Conservation (phyloP, 2,888 invertebrate genomes). For the Mesorhabditis belari region DNA sequence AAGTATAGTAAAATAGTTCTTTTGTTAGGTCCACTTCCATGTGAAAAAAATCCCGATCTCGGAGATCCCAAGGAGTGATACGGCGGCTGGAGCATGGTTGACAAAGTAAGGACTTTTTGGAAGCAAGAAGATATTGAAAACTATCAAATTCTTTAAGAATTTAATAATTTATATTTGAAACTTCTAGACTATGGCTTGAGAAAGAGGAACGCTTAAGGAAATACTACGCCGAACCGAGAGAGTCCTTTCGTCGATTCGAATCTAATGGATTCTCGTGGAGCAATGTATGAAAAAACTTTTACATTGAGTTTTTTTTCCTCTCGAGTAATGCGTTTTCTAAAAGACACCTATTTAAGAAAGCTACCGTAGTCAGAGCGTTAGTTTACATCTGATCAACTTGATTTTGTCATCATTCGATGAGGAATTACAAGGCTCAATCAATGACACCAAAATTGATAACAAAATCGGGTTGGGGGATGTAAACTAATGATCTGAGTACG, state of each 20-base stretch:
- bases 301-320: not conserved
- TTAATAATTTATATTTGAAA: constrained; percentile 7
- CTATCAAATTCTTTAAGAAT: not conserved
- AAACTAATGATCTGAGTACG: too few species aligned
- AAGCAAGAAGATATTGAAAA: not conserved
- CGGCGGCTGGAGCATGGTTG: not conserved
- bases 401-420: too few species aligned
- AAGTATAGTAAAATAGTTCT: not conserved
- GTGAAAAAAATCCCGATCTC: constrained; percentile 59
- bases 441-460: too few species aligned
- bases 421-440: too few species aligned
- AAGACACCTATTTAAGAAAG: too few species aligned
- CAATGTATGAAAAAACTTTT: constrained; percentile 30
- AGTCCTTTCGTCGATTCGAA: constrained; percentile 33
- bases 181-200: constrained; percentile 31
- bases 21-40: constrained; percentile 64
- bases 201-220: constrained; percentile 39
- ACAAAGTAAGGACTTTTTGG: not conserved
- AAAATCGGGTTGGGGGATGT: too few species aligned
- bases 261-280: constrained; percentile 32
- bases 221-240: constrained; percentile 37
- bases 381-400: too few species aligned
- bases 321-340: too few species aligned
- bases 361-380: too few species aligned
- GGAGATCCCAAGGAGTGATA: constrained; percentile 32